Evolutionary conservation across 2,888 invertebrate species (phyloP).

Genomic region (Neuroscelio doddi): DNA sequence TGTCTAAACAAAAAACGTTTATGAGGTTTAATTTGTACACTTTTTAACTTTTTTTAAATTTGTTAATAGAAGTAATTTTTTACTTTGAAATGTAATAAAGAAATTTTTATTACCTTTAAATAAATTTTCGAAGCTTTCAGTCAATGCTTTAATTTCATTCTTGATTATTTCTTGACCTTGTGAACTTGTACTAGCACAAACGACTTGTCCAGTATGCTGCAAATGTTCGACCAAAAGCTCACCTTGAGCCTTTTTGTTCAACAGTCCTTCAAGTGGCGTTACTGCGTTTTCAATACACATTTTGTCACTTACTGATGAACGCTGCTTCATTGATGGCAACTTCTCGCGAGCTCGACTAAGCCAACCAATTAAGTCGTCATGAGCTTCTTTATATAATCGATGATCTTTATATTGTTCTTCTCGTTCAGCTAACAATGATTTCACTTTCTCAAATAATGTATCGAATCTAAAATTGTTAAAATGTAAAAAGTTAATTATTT

Average conservation of each 20-base stretch:
- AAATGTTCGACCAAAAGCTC: constrained; percentile 89
- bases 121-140: constrained; percentile 87
- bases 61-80: not conserved
- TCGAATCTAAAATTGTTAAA: constrained; percentile 77
- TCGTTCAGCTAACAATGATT: constrained; percentile 81
- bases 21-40: no score
- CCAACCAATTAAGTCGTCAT: constrained; percentile 92
- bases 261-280: constrained; percentile 86
- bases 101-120: constrained; percentile 81
- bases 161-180: constrained; percentile 86
- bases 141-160: constrained; percentile 88
- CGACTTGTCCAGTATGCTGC: constrained; percentile 90
- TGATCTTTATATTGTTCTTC: constrained; percentile 93
- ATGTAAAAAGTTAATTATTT: not conserved
- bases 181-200: constrained; percentile 86
- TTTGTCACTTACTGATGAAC: constrained; percentile 87
- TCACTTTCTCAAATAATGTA: constrained; percentile 82
- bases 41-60: no score
- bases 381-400: constrained; percentile 90
- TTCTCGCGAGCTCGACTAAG: constrained; percentile 90
- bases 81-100: not conserved
- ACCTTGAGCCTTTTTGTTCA: constrained; percentile 93
- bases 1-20: constrained; percentile 75
- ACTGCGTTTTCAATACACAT: constrained; percentile 91
- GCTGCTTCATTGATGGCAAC: constrained; percentile 88